Evolutionary conservation across 2,888 invertebrate genomes (phyloP), one percentile per base, ranked within the genome.

Genomic region (Pristionchus mayeri): DNA sequence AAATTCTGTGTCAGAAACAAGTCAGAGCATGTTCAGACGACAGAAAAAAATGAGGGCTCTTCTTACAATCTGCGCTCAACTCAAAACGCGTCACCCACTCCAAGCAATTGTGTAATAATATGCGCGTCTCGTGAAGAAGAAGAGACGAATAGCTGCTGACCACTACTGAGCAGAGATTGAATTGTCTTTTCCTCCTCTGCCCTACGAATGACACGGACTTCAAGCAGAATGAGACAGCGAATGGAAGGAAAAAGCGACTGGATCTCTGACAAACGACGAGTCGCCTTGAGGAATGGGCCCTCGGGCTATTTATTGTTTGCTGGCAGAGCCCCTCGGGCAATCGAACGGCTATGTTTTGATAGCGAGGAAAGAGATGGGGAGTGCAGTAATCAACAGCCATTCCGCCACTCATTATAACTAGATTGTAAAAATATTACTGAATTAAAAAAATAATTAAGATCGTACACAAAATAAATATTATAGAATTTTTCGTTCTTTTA

Each of bases 261-360:
- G 54, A n/a, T 18, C 34, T 7, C 63, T 63, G 63, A 63, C 63
- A 63, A 63, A 63, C 63, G 63, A 63, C 18, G 34, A 63, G 63
- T 18, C 63, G 63, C 18, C 63, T 63, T 63, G 63, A 63, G 63
- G 18, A 63, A 63, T 63, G 63, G 63, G 18, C 21, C 7, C 63
- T 16, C 2, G 0, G 63, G 63, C 63, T 63, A 63, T 63, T 37
- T 63, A 63, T 63, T 63, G 63, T 63, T 34, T 63, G 63, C 63
- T 63, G 34, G 34, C 24, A 27, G 30, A 3, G 7, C 16, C 3
- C 30, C 34, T 63, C 63, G 11, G 9, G 60, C 13, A 9, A 24
- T 34, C 18, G 63, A 63, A 63, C 34, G 63, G 63, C 63, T 63
- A 34, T 63, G 63, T 63, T 63, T 63, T 63, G 63, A 63, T 63